Evolutionary conservation across 2,888 invertebrate genomes (phyloP).

Genomic region (Sialis fuliginosa): DNA sequence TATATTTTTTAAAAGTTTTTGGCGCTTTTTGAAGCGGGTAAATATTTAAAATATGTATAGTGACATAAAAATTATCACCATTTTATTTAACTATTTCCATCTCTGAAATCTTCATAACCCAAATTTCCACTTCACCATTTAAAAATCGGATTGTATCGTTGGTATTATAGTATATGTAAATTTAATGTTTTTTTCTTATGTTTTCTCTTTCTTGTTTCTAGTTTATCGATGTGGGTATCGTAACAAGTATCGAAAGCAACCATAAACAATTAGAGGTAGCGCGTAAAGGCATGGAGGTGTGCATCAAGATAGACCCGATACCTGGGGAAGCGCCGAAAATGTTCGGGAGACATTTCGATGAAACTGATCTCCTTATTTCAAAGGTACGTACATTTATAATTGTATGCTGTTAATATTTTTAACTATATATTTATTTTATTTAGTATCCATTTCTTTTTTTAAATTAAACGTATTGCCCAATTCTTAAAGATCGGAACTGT

Average conservation of each 20-base stretch:
- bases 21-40: too few relatives aligned
- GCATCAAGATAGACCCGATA: conserved; percentile 91
- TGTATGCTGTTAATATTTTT: conserved; percentile 7
- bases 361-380: conserved; percentile 86
- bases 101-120: background rate
- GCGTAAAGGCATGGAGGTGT: conserved; percentile 87
- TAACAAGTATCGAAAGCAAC: conserved; percentile 89
- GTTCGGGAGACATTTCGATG: conserved; percentile 96
- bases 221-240: conserved; percentile 86
- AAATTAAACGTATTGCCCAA: too few relatives aligned
- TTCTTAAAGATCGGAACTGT: too few relatives aligned
- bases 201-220: conserved; percentile 28
- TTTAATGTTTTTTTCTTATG: background rate
- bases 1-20: too few relatives aligned
- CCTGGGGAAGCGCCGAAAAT: conserved; percentile 98
- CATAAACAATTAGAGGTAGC: conserved; percentile 92
- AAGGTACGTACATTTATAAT: conserved; percentile 42
- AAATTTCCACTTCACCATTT: background rate
- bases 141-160: background rate
- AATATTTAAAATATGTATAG: too few relatives aligned
- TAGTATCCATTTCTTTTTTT: too few relatives aligned
- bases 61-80: too few relatives aligned
- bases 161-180: background rate
- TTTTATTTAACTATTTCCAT: background rate
- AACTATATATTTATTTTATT: background rate